phyloP scores from a whole-genome alignment of 2,797 vertebrate species.

The Acanthurus tractus region DNA sequence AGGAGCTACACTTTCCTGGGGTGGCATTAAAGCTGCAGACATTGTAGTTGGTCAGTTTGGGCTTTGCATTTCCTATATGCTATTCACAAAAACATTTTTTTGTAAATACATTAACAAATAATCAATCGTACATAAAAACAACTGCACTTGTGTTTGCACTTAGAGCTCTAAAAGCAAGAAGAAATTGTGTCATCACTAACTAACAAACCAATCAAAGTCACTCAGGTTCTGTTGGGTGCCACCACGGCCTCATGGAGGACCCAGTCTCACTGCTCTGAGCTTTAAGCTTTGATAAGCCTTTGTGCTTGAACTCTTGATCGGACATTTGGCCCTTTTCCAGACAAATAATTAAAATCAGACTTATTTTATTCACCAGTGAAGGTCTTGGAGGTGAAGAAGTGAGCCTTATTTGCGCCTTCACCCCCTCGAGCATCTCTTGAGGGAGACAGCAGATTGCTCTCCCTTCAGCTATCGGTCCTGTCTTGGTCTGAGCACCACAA shows the following conservation, averaged over 20 bases:
- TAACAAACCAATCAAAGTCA: not conserved
- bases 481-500: slow-evolving; percentile 70
- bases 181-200: not conserved
- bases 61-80: too few species aligned
- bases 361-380: slow-evolving; percentile 43
- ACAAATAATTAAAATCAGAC: slow-evolving; percentile 35
- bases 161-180: too few species aligned
- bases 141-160: too few species aligned
- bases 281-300: slow-evolving; percentile 22
- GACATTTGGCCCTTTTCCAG: slow-evolving; percentile 12
- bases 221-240: not conserved
- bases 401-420: slow-evolving; percentile 61
- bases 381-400: slow-evolving; percentile 51
- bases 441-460: slow-evolving; percentile 82
- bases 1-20: not conserved
- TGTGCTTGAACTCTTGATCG: slow-evolving; percentile 15
- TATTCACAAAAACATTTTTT: too few species aligned
- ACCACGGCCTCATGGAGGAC: not conserved
- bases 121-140: too few species aligned
- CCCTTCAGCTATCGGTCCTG: slow-evolving; percentile 72
- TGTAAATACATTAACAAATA: too few species aligned
- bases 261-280: slow-evolving; percentile 6
- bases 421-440: slow-evolving; percentile 67
- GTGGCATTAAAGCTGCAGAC: not conserved
- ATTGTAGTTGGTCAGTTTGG: too few species aligned